phyloP scores from a whole-genome alignment of 2,797 vertebrate species.

The Ceryle rudis region DNA sequence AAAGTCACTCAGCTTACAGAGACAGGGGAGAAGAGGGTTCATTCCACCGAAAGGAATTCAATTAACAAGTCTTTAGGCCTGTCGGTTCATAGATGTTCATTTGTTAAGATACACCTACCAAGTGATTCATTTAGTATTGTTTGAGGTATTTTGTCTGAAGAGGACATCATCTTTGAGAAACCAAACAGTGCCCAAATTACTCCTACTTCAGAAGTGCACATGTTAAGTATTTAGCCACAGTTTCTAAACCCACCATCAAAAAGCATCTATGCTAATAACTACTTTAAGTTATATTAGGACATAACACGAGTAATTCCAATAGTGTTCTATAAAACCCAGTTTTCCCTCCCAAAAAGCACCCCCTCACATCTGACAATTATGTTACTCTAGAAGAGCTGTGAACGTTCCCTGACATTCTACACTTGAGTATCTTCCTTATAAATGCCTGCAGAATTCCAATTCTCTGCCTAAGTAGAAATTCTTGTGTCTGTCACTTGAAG shows the following conservation, averaged over 20 bases:
- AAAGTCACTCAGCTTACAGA: not conserved
- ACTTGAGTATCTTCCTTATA: not conserved
- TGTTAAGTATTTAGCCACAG: not conserved
- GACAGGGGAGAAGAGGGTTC: not conserved
- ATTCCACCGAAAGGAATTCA: not conserved
- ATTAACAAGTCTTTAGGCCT: not conserved
- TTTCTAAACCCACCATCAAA: not conserved
- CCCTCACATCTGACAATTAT: not conserved
- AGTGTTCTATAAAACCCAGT: not conserved
- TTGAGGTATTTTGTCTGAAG: not conserved
- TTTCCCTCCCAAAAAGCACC: accelerated
- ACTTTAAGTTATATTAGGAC: not conserved
- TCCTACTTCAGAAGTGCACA: not conserved
- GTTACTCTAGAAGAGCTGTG: not conserved
- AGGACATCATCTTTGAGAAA: not conserved
- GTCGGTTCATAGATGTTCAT: not conserved
- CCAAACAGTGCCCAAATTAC: not conserved
- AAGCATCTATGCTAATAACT: not conserved
- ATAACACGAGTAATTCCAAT: not conserved
- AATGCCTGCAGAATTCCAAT: not conserved
- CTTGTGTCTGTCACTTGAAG: not conserved
- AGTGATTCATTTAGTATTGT: not conserved
- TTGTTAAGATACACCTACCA: not conserved
- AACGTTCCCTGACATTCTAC: not conserved
- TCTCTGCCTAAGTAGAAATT: not conserved